Percentiles rank a stretch among this genome's conserved stretches.
Conservation (phyloP, 2,797 vertebrate genomes). For the Notoglanidium macrostoma region DNA sequence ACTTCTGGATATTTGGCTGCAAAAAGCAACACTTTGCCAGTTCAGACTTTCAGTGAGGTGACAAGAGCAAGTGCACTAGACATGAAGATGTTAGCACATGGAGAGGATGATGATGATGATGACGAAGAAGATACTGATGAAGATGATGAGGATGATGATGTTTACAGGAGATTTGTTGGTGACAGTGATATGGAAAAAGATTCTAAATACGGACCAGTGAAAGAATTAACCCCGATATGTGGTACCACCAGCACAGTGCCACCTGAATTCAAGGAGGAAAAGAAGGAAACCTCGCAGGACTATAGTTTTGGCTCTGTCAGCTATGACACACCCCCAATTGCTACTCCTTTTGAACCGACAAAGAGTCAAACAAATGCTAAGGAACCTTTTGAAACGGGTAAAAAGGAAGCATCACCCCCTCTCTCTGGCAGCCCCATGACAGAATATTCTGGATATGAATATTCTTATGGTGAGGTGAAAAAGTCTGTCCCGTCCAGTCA, state of each 20-base stretch:
- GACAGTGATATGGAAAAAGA: conserved; percentile 90
- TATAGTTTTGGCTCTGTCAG: conserved; percentile 66
- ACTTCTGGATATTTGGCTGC: conserved; percentile 56
- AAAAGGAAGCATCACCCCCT: conserved; percentile 48
- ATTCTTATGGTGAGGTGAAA: conserved; percentile 66
- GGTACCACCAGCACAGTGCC: conserved; percentile 60
- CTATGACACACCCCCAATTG: conserved; percentile 60
- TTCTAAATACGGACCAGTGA: conserved; percentile 86
- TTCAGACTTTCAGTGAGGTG: conserved; percentile 61
- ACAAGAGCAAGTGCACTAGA: conserved; percentile 71
- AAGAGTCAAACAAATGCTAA: conserved; percentile 54
- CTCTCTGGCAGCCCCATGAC: conserved; percentile 60
- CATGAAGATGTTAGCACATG: conserved; percentile 75
- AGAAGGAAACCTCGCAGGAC: conserved; percentile 43
- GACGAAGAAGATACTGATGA: conserved; percentile 70
- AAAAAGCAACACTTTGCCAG: conserved; percentile 54
- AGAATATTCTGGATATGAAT: conserved; percentile 67
- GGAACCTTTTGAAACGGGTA: conserved; percentile 48
- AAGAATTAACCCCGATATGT: conserved; percentile 73
- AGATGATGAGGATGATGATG: conserved; percentile 68
- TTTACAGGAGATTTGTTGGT: conserved; percentile 70
- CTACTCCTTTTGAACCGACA: conserved; percentile 50
- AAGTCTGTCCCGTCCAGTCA: conserved; percentile 59
- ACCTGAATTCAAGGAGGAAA: conserved; percentile 63
- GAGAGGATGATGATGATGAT: conserved; percentile 76